Evolutionary conservation across 2,113 vertebrate species (phyloP).

Genomic region (Gnathonemus echidnorhynchus): DNA sequence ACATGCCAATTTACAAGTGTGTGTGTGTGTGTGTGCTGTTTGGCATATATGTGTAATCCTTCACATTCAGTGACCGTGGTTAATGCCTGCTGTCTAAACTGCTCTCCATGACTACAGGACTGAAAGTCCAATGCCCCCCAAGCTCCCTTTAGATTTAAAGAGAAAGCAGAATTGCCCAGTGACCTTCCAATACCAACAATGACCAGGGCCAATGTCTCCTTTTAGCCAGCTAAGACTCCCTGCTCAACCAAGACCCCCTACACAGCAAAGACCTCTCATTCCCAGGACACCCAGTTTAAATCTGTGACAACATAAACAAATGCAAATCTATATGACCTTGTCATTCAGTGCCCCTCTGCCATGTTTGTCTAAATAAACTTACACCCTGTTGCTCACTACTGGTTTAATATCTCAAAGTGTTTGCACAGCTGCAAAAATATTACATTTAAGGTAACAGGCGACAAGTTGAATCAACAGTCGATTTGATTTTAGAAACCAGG

Average conservation of each 20-base stretch:
- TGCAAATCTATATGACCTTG: not conserved
- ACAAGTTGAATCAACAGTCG: not conserved
- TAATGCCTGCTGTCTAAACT: not conserved
- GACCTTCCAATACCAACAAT: not conserved
- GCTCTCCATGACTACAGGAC: not conserved
- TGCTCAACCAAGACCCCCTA: not conserved
- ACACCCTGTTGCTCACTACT: not conserved
- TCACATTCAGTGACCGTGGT: not conserved
- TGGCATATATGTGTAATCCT: not conserved
- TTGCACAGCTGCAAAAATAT: not conserved
- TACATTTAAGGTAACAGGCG: not conserved
- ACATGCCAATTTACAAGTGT: not conserved
- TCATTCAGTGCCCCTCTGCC: not conserved
- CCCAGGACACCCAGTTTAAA: not conserved
- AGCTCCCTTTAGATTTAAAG: not conserved
- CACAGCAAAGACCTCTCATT: not conserved
- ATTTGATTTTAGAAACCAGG: not conserved
- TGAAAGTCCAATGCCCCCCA: not conserved
- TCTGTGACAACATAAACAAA: not conserved
- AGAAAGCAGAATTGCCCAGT: not conserved
- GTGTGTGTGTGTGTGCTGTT: not conserved
- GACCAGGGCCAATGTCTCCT: not conserved
- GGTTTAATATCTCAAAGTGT: constrained; percentile 2
- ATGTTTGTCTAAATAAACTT: not conserved
- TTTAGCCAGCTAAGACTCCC: not conserved